A percentile compares a stretch with the other conserved stretches of the same genome.
Conservation (phyloP, 2,888 invertebrate genomes). For the Halocaridina rubra region DNA sequence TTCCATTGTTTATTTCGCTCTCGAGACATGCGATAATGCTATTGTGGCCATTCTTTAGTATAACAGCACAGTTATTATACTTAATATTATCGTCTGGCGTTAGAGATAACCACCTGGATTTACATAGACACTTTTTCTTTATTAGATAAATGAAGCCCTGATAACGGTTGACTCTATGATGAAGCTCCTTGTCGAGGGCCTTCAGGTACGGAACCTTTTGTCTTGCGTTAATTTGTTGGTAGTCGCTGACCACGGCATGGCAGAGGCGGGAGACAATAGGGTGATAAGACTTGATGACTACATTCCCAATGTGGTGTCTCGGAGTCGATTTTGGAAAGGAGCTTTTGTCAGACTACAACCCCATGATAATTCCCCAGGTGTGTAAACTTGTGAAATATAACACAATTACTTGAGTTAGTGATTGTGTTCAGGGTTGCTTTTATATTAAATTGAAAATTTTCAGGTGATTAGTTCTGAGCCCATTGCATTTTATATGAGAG, state of each 20-base stretch:
- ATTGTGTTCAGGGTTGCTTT: too few species aligned
- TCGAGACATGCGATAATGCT: not conserved
- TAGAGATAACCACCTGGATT: too few species aligned
- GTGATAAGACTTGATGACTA: conserved; percentile 33
- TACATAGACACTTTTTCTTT: too few species aligned
- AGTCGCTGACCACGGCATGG: conserved; percentile 67
- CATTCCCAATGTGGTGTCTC: conserved; percentile 29
- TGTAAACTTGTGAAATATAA: too few species aligned
- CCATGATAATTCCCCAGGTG: conserved; percentile 2
- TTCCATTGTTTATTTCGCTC: not conserved
- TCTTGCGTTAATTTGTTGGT: conserved; percentile 67
- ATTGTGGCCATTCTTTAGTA: not conserved
- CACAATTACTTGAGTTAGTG: too few species aligned
- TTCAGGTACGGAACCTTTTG: conserved; percentile 65
- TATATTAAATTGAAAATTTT: too few species aligned
- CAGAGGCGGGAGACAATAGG: conserved; percentile 43
- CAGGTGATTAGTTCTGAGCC: too few species aligned
- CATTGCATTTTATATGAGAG: too few species aligned
- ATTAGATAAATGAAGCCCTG: conserved; percentile 46
- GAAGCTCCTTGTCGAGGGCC: conserved; percentile 65
- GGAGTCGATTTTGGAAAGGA: conserved; percentile 53
- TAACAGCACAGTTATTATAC: too few species aligned
- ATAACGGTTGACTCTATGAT: conserved; percentile 66
- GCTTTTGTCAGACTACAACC: conserved; percentile 51
- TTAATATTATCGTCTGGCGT: too few species aligned